Evolutionary conservation across 2,888 invertebrate genomes (phyloP).

Genomic region (Timandra comae): DNA sequence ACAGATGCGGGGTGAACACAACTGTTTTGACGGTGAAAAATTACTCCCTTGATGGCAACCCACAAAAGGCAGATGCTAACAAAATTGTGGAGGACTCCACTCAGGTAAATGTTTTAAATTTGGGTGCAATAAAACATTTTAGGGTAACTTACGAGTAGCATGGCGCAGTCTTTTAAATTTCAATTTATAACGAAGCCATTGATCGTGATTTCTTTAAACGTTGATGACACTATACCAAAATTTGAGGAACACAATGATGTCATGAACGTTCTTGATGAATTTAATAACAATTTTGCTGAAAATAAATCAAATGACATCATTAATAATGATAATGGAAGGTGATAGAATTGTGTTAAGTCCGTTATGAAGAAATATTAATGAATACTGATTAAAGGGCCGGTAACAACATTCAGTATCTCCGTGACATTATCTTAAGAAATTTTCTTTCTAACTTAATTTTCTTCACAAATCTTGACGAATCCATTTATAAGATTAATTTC

Average conservation of each 20-base stretch:
- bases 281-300: not conserved
- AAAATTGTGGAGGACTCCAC: conserved; percentile 22
- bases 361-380: no score
- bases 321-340: no score
- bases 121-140: conserved; percentile 2
- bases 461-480: conserved; percentile 42
- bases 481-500: conserved; percentile 49
- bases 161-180: no score
- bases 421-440: conserved; percentile 26
- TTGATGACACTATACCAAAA: conserved; percentile 2
- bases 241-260: not conserved
- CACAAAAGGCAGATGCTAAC: conserved; percentile 50
- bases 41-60: conserved; percentile 44
- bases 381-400: no score
- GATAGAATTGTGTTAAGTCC: no score
- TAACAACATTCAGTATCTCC: conserved; percentile 23
- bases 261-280: not conserved
- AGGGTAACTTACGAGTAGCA: no score
- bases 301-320: no score
- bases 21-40: conserved; percentile 47
- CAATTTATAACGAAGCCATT: no score
- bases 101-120: conserved; percentile 10
- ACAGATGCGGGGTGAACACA: conserved; percentile 61
- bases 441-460: conserved; percentile 40
- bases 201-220: conserved; percentile 5